A percentile compares a stretch with the other conserved stretches of the same genome.
Evolutionary conservation across 2,797 vertebrate genomes (phyloP).

Genomic region (Halcyon badia): DNA sequence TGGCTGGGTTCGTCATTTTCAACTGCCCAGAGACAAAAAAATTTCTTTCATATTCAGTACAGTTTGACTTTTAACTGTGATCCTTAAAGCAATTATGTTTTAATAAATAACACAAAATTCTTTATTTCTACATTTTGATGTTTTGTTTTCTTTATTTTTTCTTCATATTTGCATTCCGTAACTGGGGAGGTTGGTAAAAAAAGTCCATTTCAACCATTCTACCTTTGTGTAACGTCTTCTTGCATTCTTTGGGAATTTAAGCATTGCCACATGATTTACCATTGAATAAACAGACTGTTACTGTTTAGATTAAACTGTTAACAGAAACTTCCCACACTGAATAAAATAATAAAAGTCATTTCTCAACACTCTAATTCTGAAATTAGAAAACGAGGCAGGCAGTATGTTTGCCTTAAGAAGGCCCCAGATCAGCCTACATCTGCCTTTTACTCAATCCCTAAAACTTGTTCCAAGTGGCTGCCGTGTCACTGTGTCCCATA

Average conservation of each 20-base stretch:
- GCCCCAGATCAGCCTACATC: neutral
- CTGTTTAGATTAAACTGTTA: neutral
- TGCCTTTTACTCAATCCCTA: neutral
- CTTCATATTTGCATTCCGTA: neutral
- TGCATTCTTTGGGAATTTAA: neutral
- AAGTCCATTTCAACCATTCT: neutral
- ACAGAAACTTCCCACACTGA: neutral
- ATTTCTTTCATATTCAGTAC: neutral
- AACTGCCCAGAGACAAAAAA: neutral
- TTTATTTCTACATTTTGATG: conserved; percentile 25
- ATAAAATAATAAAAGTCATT: neutral
- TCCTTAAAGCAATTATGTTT: conserved; percentile 34
- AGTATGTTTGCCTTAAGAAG: neutral
- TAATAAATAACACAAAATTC: conserved; percentile 54
- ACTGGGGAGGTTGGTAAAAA: neutral
- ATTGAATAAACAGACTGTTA: neutral
- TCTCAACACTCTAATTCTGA: neutral
- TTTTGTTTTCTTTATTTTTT: conserved; percentile 37
- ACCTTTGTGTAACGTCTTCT: neutral
- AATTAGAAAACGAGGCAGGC: neutral
- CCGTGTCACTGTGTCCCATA: neutral
- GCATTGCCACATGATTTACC: neutral
- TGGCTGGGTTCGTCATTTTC: neutral
- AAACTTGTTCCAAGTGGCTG: neutral
- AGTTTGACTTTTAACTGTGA: conserved; percentile 33